Conservation (phyloP, 2,888 invertebrate genomes). For the Alloplasta piceator region DNA sequence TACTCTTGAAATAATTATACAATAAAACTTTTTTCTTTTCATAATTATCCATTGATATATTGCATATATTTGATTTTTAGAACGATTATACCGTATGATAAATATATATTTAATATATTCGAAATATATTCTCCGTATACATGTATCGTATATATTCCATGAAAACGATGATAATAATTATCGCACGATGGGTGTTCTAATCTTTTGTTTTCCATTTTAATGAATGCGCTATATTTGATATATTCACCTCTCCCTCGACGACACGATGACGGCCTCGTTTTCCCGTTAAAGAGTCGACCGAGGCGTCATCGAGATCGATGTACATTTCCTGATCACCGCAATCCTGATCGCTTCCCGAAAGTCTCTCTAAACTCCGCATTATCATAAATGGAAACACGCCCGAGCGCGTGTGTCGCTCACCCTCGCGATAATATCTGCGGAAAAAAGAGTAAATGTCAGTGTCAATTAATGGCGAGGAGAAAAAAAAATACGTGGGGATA, state of each 20-base stretch:
- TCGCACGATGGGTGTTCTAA: no score
- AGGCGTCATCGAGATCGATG: conserved; percentile 83
- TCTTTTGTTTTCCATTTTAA: no score
- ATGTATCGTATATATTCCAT: no score
- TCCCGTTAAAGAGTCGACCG: conserved; percentile 82
- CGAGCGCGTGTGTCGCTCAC: background rate
- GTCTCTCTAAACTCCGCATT: conserved; percentile 82
- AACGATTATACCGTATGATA: no score
- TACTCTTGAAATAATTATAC: no score
- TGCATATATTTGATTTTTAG: no score
- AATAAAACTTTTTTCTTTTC: no score
- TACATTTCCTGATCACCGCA: conserved; percentile 83
- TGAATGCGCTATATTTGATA: no score
- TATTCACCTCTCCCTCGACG: conserved; percentile 79
- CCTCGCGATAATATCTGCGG: conserved; percentile 10
- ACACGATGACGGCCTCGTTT: conserved; percentile 82
- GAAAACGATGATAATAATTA: no score
- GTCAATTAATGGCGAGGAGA: background rate
- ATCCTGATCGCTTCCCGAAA: conserved; percentile 82
- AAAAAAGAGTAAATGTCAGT: background rate
- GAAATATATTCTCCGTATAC: no score
- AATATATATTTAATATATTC: no score
- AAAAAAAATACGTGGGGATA: background rate
- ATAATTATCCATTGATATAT: no score
- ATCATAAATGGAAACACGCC: conserved; percentile 69